Evolutionary conservation across 2,113 vertebrate species (phyloP).

Genomic region (Chionomys nivalis): DNA sequence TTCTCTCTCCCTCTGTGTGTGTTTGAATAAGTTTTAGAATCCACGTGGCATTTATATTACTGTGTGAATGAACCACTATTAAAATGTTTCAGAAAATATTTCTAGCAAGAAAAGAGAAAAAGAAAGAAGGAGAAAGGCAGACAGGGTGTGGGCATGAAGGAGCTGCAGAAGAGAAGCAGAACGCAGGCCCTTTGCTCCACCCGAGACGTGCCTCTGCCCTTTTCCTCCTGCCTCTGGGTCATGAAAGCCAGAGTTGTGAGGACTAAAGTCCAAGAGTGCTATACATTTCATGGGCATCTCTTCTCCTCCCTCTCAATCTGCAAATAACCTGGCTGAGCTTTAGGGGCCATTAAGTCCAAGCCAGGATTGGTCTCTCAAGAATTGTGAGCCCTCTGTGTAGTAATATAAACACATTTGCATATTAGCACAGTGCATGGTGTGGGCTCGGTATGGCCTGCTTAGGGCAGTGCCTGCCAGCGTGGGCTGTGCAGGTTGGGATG

Average conservation of each 20-base stretch:
- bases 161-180: not conserved
- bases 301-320: not conserved
- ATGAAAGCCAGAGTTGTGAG: not conserved
- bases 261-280: not conserved
- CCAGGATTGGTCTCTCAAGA: slow-evolving; percentile 41
- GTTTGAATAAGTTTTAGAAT: slow-evolving; percentile 11
- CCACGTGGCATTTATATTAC: slow-evolving; percentile 23
- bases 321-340: slow-evolving; percentile 23
- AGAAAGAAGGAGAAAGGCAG: not conserved
- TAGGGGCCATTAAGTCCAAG: slow-evolving; percentile 29
- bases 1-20: not conserved
- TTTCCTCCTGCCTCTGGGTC: not conserved
- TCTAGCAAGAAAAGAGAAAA: slow-evolving; percentile 5
- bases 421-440: not conserved
- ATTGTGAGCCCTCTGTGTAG: not conserved
- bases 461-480: not conserved
- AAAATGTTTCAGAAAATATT: slow-evolving; percentile 57
- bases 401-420: not conserved
- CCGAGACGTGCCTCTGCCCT: not conserved
- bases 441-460: not conserved
- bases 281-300: not conserved
- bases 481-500: not conserved
- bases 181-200: not conserved
- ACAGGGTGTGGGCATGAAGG: not conserved
- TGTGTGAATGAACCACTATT: not conserved